Base-by-base conservation (phyloP, 2,113 vertebrate species). In the Suncus etruscus region DNA sequence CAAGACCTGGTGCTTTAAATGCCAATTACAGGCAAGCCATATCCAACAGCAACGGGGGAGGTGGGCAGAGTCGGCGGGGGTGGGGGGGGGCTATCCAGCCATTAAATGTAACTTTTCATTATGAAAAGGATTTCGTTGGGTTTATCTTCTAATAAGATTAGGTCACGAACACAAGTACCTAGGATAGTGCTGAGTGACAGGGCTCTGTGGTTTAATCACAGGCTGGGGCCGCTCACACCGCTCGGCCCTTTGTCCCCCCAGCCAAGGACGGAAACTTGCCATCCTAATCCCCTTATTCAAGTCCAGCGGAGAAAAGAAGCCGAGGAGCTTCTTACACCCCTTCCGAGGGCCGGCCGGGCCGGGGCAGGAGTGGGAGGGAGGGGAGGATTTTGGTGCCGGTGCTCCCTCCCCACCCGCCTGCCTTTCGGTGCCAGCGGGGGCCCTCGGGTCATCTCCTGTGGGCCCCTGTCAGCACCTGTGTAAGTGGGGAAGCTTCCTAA, bases 231-330 rank as follows among this genome's bases (percentile, higher is more conserved):
- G 98, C 98, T 99, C 99, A 58, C 99, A 98, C 98, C 97, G 98
- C 96, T 54, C 94, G 94, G 97, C 97, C 98, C 97, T 99, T 99
- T 99, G 99, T 99, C 98, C 97, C 83, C 94, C 97, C 98, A 98
- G 98, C 98, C 98, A 98, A 98, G 98, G 98, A 98, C 98, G 99
- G 99, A 99, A 99, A 99, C 98, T 97, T 98, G 98, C 98, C 97
- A 90, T 98, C 98, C 98, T 99, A 99, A 99, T 99, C 99, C 99
- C 98, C 98, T 99, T 98, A 99, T 99, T 99, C 98, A 99, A 99
- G 99, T 99, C 99, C 97, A 97, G 97, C 97, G 97, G 97, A 98
- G 98, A 99, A 99, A 98, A 98, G 98, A 98, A 97, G 97, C 97
- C 88, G 97, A 98, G 98, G 97, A 98, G 98, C 97, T 98, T 97